Evolutionary conservation across 2,113 vertebrate genomes (phyloP), one percentile per base, ranked within the genome.

Genomic region (Poecile atricapillus): DNA sequence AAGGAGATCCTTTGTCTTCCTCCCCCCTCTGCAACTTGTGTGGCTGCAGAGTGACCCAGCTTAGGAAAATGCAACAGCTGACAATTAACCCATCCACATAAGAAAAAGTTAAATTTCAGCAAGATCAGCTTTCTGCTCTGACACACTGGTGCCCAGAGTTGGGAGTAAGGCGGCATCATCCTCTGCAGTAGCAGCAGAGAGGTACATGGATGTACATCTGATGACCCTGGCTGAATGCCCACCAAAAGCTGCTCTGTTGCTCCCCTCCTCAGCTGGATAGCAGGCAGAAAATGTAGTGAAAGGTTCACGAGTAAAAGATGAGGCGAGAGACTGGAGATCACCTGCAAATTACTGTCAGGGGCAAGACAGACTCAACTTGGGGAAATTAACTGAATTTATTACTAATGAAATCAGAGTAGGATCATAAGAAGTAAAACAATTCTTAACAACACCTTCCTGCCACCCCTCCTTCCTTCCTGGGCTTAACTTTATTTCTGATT

Each of bases 331-430:
- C 25, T 67, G 37, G 28, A 46, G 23, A 67, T 67, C 20, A 30
- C 3, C 24, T 2, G 4, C 0, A 0, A 74, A 12, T 52, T n/a
- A 74, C 19, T 67, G 19, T 39, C 53, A 37, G 10, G 19, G 44
- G 28, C 46, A 67, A 82, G 75, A 89, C 53, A 74, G 28, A 75
- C 16, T 59, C 44, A n/a, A 1, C 13, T 39, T 39, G 28, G 5
- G 19, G 19, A 89, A 89, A 46, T 52, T n/a, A 82, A 21, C 2
- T 67, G 7, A 52, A 74, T 59, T 89, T 52, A 39, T 52, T 39
- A 28, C 39, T n/a, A 75, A 39, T 60, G 16, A 53, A 82, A 75
- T 53, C 33, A 39, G 23, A 60, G 24, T 18, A 39, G 15, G 39
- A 60, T 25, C n/a, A 17, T 25, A 15, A 67, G 13, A 59, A 67